Evolutionary conservation across 2,888 invertebrate species (phyloP), one percentile per base, ranked within the genome.

Genomic region (Clanis bilineata): DNA sequence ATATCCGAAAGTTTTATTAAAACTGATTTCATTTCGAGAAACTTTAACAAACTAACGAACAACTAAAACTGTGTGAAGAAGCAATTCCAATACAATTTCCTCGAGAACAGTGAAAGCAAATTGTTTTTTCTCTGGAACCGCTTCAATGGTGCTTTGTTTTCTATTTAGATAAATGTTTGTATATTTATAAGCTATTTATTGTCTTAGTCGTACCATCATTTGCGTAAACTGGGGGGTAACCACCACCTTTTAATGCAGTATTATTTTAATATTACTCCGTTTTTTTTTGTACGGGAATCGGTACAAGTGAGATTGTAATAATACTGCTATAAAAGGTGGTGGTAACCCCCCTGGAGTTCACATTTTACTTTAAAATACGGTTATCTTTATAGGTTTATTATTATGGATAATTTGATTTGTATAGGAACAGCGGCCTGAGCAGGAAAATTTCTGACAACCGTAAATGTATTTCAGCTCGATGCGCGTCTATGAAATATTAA

Each of bases 41-140:
- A 28, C 21, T 1, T 18, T 32, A 32, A 32, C 10, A 15, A 51
- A 28, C 9, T 1, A 10, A 51, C 7, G 3, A 2, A 12, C 61
- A 66, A 70, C 68, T 71, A 66, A 71, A 72, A 72, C 71, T 72
- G 66, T 70, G 69, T 70, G 71, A 75, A 77, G 67, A 71, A 68
- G 63, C 66, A 58, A 72, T 74, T 74, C 73, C 65, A 70, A 71
- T 72, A 69, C 67, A 65, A 71, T 77, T 76, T 71, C 66, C 65
- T 64, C 67, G 63, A 69, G 62, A 69, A 64, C 61, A 72, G 79
- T 77, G 81, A 81, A 82, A 82, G 82, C 75, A 71, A 76, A 77
- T 76, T 78, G 72, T 73, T 76, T 77, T 78, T 69, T 68, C 66
- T 64, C 70, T 67, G 68, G 64, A 67, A 66, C 71, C 67, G 66